Evolutionary conservation across 2,797 vertebrate species (phyloP).

Genomic region (Rachycentron canadum): DNA sequence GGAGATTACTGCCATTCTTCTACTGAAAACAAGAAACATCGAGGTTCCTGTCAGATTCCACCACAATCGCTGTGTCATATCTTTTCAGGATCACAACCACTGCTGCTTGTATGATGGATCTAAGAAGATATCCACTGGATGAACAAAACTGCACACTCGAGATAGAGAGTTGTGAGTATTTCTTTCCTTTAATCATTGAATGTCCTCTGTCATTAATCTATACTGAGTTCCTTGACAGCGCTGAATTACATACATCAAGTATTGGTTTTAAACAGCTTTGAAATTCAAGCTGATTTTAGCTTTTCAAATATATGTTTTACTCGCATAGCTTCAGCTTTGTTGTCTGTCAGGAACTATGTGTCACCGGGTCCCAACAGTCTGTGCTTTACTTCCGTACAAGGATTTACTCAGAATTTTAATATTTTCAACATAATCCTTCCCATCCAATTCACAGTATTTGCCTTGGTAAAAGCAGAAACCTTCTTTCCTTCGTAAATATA

Average conservation of each 20-base stretch:
- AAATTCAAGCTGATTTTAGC: background rate
- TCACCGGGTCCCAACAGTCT: slow-evolving; percentile 10
- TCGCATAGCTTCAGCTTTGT: background rate
- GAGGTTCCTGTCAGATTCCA: background rate
- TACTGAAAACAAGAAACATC: background rate
- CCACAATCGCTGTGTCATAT: slow-evolving; percentile 25
- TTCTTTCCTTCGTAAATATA: slow-evolving; percentile 11
- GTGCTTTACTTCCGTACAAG: slow-evolving; percentile 6
- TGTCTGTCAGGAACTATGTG: slow-evolving; percentile 6
- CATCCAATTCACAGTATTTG: slow-evolving; percentile 47
- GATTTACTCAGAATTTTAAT: slow-evolving; percentile 48
- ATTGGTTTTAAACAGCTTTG: background rate
- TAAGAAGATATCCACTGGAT: slow-evolving; percentile 93
- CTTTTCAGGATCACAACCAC: slow-evolving; percentile 93
- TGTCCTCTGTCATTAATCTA: background rate
- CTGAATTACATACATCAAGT: background rate
- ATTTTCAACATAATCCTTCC: slow-evolving; percentile 49
- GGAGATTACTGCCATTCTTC: background rate
- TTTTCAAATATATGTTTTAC: background rate
- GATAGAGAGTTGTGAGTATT: slow-evolving; percentile 85
- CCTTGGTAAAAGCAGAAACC: slow-evolving; percentile 18
- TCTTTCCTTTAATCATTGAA: background rate
- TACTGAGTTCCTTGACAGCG: background rate
- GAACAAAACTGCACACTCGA: slow-evolving; percentile 87
- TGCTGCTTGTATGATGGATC: slow-evolving; percentile 98